A percentile compares a stretch with the other conserved stretches of the same genome.
Evolutionary conservation across 1,140 invertebrate genomes (phyloP).

Genomic region (Drosophila sechellia): DNA sequence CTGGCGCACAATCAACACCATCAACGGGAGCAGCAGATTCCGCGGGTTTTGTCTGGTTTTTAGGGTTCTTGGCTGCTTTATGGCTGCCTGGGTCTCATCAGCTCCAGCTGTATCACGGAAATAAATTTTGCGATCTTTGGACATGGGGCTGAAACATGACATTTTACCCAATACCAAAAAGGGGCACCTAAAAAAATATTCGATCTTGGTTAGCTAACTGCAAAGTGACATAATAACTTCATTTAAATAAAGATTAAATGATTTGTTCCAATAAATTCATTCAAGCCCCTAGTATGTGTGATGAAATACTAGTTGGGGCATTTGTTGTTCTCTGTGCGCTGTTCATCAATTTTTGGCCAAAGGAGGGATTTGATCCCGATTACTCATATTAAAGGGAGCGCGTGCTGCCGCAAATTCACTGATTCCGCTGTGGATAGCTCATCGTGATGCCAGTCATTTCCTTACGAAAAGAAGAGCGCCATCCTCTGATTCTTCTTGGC

Average conservation of each 20-base stretch:
- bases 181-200: no score
- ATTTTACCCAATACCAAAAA: neutral
- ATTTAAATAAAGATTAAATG: no score
- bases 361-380: conserved; percentile 40
- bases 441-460: conserved; percentile 35
- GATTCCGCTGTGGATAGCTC: conserved; percentile 64
- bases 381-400: conserved; percentile 67
- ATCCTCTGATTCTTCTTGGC: conserved; percentile 7
- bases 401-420: conserved; percentile 72
- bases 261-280: no score
- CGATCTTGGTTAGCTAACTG: no score
- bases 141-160: neutral
- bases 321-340: conserved; percentile 1
- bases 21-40: conserved; percentile 49
- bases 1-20: conserved; percentile 82
- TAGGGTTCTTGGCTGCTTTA: conserved; percentile 6
- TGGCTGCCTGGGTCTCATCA: conserved; percentile 19
- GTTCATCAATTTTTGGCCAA: conserved; percentile 19
- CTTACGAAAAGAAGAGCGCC: neutral
- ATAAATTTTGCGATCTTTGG: neutral
- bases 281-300: no score
- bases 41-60: conserved; percentile 12
- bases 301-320: no score
- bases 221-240: no score
- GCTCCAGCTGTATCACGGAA: conserved; percentile 17